Evolutionary conservation across 2,113 vertebrate species (phyloP).

Genomic region (Donacobius atricapilla): DNA sequence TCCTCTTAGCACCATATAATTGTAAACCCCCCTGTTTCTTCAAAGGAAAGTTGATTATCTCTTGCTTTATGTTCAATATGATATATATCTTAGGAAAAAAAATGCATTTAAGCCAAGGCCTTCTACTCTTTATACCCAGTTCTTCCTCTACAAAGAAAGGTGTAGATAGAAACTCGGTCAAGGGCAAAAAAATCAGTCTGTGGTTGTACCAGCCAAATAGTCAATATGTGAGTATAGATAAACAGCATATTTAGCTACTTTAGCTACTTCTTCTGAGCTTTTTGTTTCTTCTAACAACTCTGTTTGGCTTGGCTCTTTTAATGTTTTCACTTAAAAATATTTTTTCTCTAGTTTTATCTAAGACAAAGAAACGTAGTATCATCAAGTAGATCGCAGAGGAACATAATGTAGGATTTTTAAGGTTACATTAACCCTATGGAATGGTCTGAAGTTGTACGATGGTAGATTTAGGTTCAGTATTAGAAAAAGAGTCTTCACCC

Average conservation of each 20-base stretch:
- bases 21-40: background rate
- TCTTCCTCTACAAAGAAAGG: background rate
- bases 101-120: fast-evolving
- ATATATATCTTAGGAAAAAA: background rate
- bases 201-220: background rate
- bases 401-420: background rate
- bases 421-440: background rate
- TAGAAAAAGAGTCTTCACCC: background rate
- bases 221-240: background rate
- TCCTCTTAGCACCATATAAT: background rate
- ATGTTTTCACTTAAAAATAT: background rate
- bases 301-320: background rate
- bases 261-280: background rate
- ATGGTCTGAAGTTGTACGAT: background rate
- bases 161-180: background rate
- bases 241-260: background rate
- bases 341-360: background rate
- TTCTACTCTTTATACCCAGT: background rate
- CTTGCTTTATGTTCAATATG: background rate
- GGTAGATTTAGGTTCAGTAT: background rate
- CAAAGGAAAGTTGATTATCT: background rate
- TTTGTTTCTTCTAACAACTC: background rate
- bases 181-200: background rate
- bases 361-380: background rate
- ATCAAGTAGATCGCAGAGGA: background rate